These are phyloP conservation scores for Gavia stellata DNA, from an alignment of 2,113 vertebrate species.

Conservation along the genomic window DNA sequence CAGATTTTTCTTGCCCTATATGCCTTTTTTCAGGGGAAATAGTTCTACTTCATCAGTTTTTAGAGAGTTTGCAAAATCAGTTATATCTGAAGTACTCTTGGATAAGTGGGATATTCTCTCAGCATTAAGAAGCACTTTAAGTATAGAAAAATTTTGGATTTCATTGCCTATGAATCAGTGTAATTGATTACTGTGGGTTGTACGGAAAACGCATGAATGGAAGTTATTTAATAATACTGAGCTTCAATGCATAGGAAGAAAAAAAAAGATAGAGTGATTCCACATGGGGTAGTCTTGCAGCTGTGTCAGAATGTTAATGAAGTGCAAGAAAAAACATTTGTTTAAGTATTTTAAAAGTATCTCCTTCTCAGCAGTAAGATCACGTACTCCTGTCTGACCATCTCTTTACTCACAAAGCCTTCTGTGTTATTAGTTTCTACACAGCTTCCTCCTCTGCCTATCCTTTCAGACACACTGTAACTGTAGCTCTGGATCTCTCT, in stretches of 20 bases:
- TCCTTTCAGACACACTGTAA: not conserved
- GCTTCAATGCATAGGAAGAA: not conserved
- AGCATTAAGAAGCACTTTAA: not conserved
- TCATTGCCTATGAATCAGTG: not conserved
- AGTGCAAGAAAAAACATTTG: slow-evolving; percentile 56
- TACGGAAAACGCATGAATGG: slow-evolving; percentile 34
- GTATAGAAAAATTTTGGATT: not conserved
- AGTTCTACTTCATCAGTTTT: not conserved
- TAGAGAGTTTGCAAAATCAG: not conserved
- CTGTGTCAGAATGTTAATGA: slow-evolving; percentile 56
- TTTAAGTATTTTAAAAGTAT: slow-evolving; percentile 39
- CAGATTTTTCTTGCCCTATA: not conserved
- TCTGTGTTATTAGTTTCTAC: not conserved
- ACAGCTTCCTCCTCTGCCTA: not conserved
- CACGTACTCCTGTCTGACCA: not conserved
- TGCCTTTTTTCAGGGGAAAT: not conserved
- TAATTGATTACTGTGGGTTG: not conserved
- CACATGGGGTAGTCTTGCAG: slow-evolving; percentile 30
- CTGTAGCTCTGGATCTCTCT: not conserved
- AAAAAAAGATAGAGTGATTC: slow-evolving; percentile 23
- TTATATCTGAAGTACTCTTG: not conserved
- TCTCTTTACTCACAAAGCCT: not conserved
- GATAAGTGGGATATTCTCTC: not conserved
- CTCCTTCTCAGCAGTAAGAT: slow-evolving; percentile 11
- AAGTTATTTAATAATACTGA: slow-evolving; percentile 13